Evolutionary conservation across 2,113 vertebrate species (phyloP).

Genomic region (Muscicapa adusta): DNA sequence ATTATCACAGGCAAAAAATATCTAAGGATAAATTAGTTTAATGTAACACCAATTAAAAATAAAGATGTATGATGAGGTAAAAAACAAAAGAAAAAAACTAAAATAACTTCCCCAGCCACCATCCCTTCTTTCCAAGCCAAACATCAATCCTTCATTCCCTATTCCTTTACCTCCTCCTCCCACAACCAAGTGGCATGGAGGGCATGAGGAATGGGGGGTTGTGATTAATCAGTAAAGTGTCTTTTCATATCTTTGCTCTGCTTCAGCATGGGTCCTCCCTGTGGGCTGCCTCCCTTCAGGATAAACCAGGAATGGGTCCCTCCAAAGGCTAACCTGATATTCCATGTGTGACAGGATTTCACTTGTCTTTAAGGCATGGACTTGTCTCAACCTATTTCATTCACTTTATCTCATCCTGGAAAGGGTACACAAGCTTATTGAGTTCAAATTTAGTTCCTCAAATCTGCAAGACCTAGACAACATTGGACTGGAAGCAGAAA

Average conservation of each 20-base stretch:
- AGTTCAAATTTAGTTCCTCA: neutral
- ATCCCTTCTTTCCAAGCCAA: neutral
- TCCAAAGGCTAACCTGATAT: neutral
- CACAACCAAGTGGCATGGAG: neutral
- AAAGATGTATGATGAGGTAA: neutral
- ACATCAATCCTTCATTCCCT: neutral
- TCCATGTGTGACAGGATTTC: neutral
- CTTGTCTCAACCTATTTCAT: neutral
- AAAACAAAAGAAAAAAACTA: neutral
- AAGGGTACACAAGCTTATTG: neutral
- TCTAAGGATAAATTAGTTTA: neutral
- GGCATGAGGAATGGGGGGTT: too few species aligned
- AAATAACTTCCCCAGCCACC: neutral
- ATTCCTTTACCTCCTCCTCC: neutral
- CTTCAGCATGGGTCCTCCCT: too few species aligned
- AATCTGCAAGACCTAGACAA: neutral
- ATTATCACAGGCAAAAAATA: neutral
- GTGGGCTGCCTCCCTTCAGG: neutral
- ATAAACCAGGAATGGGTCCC: neutral
- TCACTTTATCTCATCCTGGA: neutral
- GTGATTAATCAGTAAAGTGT: neutral
- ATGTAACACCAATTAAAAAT: neutral
- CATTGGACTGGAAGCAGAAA: neutral
- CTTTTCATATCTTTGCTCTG: neutral
- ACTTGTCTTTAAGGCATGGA: fast-evolving